Evolutionary conservation across 2,113 vertebrate genomes (phyloP), one percentile per base, ranked within the genome.

Genomic region (Ciconia maguari): DNA sequence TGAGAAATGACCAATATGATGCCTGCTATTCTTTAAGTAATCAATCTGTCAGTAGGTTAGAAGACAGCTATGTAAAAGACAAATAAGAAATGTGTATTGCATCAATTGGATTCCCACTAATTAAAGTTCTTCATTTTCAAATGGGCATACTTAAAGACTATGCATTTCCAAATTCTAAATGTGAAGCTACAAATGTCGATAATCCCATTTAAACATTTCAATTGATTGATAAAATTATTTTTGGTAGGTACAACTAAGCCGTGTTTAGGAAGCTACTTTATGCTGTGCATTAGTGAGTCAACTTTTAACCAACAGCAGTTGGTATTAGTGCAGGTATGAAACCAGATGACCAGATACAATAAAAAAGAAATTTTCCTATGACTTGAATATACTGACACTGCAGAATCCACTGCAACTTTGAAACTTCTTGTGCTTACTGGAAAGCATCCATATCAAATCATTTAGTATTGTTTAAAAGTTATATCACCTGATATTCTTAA

Each of bases 21-120:
- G 89, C 70, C 76, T 93, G 89, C 83, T 96, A 55, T 90, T 96
- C 96, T 94, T 91, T 78, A 84, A 75, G 41, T 17, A 89, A 96
- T 75, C 86, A 86, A 77, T 80, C 89, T 78, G 49, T 71, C 89
- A 94, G 83, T 27, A 94, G 41, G 16, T 10, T 92, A 95, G 93
- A 95, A 94, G 55, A 91, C 25, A 72, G 70, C 75, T 92, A 81
- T 26, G 65, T 89, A 90, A 92, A 96, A 94, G 52, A 79, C 93
- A 96, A 96, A 76, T 58, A 80, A 89, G 89, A 75, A 36, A 76
- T 58, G 42, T 58, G 46, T 77, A 93, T 82, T 88, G 55, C 68
- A 94, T 52, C 92, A 90, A 38, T 13, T 91, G 91, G 71, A 91
- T 96, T 96, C 84, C 72, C 77, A 90, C 44, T 62, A 96, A 89